Conservation (phyloP, 2,113 vertebrate genomes). For the Neodon shergylaensis region DNA sequence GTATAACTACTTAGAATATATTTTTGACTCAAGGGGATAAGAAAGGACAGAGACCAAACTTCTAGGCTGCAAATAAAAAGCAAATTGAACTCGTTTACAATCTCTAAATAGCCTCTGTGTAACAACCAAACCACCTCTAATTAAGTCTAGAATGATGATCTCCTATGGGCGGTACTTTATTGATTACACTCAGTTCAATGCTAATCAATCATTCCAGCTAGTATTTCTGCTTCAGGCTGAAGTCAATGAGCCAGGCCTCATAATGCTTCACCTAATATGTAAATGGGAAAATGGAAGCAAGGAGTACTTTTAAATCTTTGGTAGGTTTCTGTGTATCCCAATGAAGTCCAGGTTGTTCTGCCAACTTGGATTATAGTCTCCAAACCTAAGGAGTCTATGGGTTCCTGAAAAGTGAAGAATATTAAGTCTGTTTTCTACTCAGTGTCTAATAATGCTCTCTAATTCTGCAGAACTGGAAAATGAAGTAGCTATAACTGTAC, state of each 20-base stretch:
- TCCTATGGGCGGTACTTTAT: conserved; percentile 67
- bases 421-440: neutral
- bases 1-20: conserved; percentile 38
- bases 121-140: conserved; percentile 75
- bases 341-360: neutral
- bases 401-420: neutral
- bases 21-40: neutral
- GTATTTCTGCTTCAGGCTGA: conserved; percentile 49
- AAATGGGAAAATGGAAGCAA: neutral
- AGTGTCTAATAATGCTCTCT: neutral
- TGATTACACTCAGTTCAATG: conserved; percentile 39
- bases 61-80: conserved; percentile 34
- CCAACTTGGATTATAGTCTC: neutral
- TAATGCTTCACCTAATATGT: neutral
- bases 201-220: conserved; percentile 72
- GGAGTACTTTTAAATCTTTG: neutral
- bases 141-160: conserved; percentile 77
- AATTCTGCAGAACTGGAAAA: neutral
- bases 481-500: neutral
- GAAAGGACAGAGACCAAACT: conserved; percentile 30
- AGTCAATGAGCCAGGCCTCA: conserved; percentile 12
- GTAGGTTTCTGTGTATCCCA: neutral
- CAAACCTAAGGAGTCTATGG: neutral
- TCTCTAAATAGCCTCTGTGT: conserved; percentile 50
- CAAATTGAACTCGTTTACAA: conserved; percentile 54